Conservation (phyloP, 2,113 vertebrate species). For the Anoura caudifer region DNA sequence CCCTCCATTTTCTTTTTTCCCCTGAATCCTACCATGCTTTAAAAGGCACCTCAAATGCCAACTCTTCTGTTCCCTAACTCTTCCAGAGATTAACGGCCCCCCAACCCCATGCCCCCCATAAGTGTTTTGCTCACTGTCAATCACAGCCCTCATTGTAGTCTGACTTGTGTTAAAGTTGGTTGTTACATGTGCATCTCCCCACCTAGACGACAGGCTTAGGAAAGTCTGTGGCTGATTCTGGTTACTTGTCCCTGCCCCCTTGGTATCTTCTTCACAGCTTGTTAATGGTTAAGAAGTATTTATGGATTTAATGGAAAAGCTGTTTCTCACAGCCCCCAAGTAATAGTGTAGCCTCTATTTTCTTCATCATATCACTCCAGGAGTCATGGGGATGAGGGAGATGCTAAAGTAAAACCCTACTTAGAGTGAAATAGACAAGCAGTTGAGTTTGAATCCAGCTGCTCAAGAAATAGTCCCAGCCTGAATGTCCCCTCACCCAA, state of each 20-base stretch:
- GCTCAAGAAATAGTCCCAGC: background rate
- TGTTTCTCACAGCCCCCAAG: background rate
- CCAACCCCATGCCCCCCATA: background rate
- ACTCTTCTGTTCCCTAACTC: background rate
- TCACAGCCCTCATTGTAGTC: background rate
- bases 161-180: background rate
- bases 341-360: background rate
- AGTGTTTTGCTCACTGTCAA: background rate
- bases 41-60: background rate
- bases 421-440: background rate
- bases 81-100: background rate
- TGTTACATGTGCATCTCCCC: background rate
- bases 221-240: background rate
- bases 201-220: background rate
- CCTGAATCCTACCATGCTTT: background rate
- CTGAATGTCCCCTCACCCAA: background rate
- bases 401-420: background rate
- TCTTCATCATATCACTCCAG: background rate
- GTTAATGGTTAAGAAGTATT: background rate
- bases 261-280: background rate
- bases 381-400: background rate
- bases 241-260: background rate
- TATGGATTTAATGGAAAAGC: background rate
- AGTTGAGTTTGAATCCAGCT: slow-evolving; percentile 10
- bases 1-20: background rate